A percentile compares a stretch with the other conserved stretches of the same genome.
Evolutionary conservation across 2,113 vertebrate genomes (phyloP).

Genomic region (Corapipo altera): DNA sequence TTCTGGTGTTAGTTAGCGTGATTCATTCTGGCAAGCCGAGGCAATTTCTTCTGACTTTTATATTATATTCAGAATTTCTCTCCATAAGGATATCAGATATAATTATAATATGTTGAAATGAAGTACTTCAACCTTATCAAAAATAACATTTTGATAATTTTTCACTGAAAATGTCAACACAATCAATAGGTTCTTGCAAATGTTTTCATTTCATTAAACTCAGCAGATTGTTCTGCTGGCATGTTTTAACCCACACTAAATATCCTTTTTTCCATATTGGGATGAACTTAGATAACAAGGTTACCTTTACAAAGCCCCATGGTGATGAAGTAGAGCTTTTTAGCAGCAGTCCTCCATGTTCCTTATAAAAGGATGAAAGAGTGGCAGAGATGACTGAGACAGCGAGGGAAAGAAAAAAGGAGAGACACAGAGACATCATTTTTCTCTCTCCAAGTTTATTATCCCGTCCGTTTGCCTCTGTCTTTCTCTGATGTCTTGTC

Average conservation of each 20-base stretch:
- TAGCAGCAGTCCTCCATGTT: background rate
- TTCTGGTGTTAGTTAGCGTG: rapidly evolving
- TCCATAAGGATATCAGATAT: conserved; percentile 42
- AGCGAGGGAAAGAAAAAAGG: background rate
- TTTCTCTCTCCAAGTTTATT: conserved; percentile 54
- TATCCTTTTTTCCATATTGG: conserved; percentile 7
- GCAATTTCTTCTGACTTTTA: conserved; percentile 8
- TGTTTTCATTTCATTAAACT: conserved; percentile 61
- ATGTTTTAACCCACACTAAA: conserved; percentile 1
- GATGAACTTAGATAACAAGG: conserved; percentile 35
- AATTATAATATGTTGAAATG: conserved; percentile 54
- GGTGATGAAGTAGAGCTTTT: background rate
- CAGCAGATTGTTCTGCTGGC: conserved; percentile 55
- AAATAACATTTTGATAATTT: conserved; percentile 67
- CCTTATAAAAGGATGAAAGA: conserved; percentile 21
- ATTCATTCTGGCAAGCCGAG: background rate
- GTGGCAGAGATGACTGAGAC: background rate
- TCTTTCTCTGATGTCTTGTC: conserved; percentile 66
- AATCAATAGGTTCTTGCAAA: conserved; percentile 66
- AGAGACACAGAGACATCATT: background rate
- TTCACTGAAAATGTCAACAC: conserved; percentile 63
- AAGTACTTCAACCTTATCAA: conserved; percentile 66
- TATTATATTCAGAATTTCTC: background rate
- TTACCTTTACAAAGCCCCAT: background rate
- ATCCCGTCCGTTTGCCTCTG: conserved; percentile 51